Base-by-base conservation (phyloP, 2,888 invertebrate genomes). In the Lysandra bellargus region DNA sequence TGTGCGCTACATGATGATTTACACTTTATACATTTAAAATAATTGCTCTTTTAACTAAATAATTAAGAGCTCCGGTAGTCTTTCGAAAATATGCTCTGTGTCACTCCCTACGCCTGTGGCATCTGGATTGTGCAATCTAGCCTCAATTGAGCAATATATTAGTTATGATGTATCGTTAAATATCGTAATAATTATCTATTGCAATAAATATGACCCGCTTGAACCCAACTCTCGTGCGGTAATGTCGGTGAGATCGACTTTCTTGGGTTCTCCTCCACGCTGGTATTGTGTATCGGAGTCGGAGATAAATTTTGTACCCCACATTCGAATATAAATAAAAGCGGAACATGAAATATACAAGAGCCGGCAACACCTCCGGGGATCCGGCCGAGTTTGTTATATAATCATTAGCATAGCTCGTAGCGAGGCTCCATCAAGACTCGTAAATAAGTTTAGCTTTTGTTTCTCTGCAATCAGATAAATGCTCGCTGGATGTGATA, bases 391-490 rank as follows among this genome's bases (percentile, higher is more conserved):
- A 17, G 37, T 81, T 79, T 80, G 81, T 78, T 82, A 79, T 80
- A 80, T 82, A 80, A 82, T 78, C 78, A 79, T 79, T 81, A 76
- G 78, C 44, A 82, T 76, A 73, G 80, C 80, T 79, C 9, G 79
- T 60, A 78, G 81, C 79, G 73, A 61, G 57, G 14, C 9, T 57
- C 73, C 73, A 73, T 78, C 49, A 37, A 57, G 72, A 75, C 78
- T 78, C 57, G 78, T 78, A 78, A 78, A 78, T 57, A 73, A 73
- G 23, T 74, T 78, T 53, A 78, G 73, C 72, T 57, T 73, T 57
- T 78, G 73, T 78, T 53, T 57, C 33, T 57, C 49, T 75, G 30
- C 75, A 53, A 75, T 44, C 75, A 75, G 75, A 53, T 75, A 75
- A 75, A 75, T 75, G 49, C 17, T 44, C 75, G 53, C 75, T 14